phyloP scores from a whole-genome alignment of 2,797 vertebrate genomes.

The Artibeus lituratus region DNA sequence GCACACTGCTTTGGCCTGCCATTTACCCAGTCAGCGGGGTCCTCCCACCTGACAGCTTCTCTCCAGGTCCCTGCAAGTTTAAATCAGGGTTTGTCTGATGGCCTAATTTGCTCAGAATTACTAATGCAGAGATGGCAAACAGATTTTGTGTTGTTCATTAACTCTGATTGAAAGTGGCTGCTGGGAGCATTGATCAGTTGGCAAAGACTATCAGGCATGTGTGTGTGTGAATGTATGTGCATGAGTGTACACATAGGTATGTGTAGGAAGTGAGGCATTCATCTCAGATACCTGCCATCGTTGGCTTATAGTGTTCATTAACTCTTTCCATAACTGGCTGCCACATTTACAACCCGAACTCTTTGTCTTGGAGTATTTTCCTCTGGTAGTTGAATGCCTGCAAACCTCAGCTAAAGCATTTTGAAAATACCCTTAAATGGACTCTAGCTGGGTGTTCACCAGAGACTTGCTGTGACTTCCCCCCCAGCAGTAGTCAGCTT shows the following conservation, averaged over 20 bases:
- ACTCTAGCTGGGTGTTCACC: not conserved
- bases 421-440: not conserved
- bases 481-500: not conserved
- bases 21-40: not conserved
- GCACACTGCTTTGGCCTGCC: not conserved
- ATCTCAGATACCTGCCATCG: not conserved
- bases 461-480: not conserved
- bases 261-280: not conserved
- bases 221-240: not conserved
- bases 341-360: not conserved
- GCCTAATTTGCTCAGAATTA: constrained; percentile 47
- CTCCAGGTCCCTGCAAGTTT: not conserved
- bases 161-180: constrained; percentile 63
- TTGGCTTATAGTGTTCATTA: not conserved
- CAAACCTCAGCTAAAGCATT: not conserved
- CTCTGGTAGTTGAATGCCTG: not conserved
- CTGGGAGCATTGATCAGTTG: constrained; percentile 31
- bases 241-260: not conserved
- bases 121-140: constrained; percentile 38
- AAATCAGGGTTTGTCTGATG: constrained; percentile 35
- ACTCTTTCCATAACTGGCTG: not conserved
- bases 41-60: not conserved
- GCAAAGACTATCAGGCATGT: not conserved
- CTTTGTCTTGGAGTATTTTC: not conserved
- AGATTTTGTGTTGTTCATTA: constrained; percentile 50